Evolutionary conservation across 2,113 vertebrate species (phyloP).

Genomic region (Pontoporia blainvillei): DNA sequence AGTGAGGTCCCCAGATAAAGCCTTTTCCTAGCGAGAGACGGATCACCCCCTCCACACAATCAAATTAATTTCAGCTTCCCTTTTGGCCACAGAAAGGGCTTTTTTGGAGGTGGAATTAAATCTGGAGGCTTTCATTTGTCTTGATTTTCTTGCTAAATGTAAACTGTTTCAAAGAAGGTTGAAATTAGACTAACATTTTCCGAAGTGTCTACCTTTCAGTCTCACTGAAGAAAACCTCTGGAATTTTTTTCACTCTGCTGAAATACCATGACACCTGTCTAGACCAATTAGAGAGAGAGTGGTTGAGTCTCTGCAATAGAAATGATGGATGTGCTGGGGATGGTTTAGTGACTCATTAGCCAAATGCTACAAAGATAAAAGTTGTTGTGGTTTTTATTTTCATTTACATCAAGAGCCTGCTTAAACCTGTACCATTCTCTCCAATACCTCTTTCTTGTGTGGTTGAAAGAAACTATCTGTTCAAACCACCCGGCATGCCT

Average conservation of each 20-base stretch:
- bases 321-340: conserved; percentile 59
- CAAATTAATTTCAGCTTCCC: not conserved
- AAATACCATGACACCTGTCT: conserved; percentile 52
- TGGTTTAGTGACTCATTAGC: conserved; percentile 73
- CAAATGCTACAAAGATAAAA: conserved; percentile 68
- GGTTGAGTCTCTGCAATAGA: conserved; percentile 37
- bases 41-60: not conserved
- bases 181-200: conserved; percentile 26
- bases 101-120: not conserved
- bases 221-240: conserved; percentile 18
- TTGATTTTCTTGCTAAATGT: conserved; percentile 47
- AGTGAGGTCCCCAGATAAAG: not conserved
- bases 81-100: not conserved
- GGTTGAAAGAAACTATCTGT: not conserved
- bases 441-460: conserved; percentile 41
- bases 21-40: not conserved
- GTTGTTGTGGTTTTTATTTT: conserved; percentile 72
- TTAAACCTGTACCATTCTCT: conserved; percentile 38
- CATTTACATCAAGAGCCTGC: conserved; percentile 65
- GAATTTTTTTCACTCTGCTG: conserved; percentile 25
- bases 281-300: not conserved
- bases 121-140: conserved; percentile 1
- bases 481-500: not conserved
- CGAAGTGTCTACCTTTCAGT: conserved; percentile 13
- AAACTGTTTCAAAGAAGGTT: conserved; percentile 52